Evolutionary conservation across 1,140 invertebrate genomes (phyloP).

Genomic region (Eurosta solidaginis): DNA sequence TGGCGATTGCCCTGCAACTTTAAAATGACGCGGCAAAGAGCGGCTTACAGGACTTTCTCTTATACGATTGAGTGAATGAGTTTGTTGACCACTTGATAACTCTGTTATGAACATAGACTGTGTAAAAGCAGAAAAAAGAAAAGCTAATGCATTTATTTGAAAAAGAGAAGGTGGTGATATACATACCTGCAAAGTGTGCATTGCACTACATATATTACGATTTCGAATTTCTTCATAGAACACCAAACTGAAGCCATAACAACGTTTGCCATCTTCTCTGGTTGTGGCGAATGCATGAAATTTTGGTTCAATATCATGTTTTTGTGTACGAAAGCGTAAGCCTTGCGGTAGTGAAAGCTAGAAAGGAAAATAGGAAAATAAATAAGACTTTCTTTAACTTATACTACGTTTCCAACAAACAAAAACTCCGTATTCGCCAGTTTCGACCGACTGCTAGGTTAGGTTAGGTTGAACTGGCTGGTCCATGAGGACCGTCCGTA

Average conservation of each 20-base stretch:
- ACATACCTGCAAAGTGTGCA: slow-evolving; percentile 86
- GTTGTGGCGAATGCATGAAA: slow-evolving; percentile 98
- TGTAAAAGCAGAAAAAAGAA: slow-evolving; percentile 42
- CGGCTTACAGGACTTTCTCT: slow-evolving; percentile 69
- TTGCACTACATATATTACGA: slow-evolving; percentile 88
- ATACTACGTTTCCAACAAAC: too few relatives aligned
- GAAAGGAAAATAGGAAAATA: neutral
- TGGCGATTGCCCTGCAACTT: slow-evolving; percentile 76
- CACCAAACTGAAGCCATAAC: slow-evolving; percentile 91
- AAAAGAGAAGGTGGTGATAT: neutral
- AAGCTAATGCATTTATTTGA: slow-evolving; percentile 31
- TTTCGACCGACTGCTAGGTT: too few relatives aligned
- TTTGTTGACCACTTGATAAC: slow-evolving; percentile 77
- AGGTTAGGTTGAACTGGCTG: too few relatives aligned
- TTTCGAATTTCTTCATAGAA: slow-evolving; percentile 96
- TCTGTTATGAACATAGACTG: slow-evolving; percentile 91
- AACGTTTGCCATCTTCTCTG: slow-evolving; percentile 90
- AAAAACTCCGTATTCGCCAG: too few relatives aligned
- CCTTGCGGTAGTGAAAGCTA: slow-evolving; percentile 89
- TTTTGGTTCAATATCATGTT: slow-evolving; percentile 82
- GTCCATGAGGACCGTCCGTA: too few relatives aligned
- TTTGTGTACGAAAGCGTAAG: slow-evolving; percentile 91
- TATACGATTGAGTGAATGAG: slow-evolving; percentile 65
- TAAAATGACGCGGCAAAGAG: slow-evolving; percentile 85
- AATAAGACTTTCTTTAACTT: neutral